Percentiles rank a stretch among this genome's conserved stretches.
Conservation (phyloP, 2,113 vertebrate species). For the Echinops telfairi region DNA sequence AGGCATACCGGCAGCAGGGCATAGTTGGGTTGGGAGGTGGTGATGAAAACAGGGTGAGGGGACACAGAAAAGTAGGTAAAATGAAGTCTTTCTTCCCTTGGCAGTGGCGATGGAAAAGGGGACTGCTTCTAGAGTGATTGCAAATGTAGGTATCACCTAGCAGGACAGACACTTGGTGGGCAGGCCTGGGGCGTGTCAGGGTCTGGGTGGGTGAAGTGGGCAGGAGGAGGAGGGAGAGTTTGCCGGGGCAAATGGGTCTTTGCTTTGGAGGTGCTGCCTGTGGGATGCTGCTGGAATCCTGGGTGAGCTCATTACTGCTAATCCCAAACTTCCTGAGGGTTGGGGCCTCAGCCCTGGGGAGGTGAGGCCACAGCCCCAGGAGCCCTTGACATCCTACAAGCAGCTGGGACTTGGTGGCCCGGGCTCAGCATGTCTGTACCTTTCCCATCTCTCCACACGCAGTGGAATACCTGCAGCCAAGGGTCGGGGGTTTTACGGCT, state of each 20-base stretch:
- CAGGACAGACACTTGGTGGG: not conserved
- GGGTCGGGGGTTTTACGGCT: not conserved
- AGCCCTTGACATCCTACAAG: not conserved
- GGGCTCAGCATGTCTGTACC: not conserved
- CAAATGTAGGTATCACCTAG: not conserved
- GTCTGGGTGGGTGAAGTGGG: not conserved
- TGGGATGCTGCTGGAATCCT: not conserved
- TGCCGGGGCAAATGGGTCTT: not conserved
- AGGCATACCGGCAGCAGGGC: not conserved
- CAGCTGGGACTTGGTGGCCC: not conserved
- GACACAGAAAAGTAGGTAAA: not conserved
- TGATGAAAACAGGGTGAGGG: not conserved
- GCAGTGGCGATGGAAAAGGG: conserved; percentile 60
- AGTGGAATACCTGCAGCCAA: not conserved
- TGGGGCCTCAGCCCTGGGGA: not conserved
- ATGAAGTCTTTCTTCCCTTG: conserved; percentile 50
- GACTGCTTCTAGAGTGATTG: conserved; percentile 19
- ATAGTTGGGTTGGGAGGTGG: conserved; percentile 20
- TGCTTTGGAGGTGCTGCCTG: not conserved
- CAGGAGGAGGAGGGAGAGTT: not conserved
- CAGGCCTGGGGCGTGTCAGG: not conserved
- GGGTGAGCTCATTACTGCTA: not conserved
- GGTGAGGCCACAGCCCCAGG: not conserved
- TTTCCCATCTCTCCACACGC: not conserved
- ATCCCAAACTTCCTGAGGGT: not conserved